phyloP scores from a whole-genome alignment of 2,888 invertebrate species.

The Euzophera pinguis region DNA sequence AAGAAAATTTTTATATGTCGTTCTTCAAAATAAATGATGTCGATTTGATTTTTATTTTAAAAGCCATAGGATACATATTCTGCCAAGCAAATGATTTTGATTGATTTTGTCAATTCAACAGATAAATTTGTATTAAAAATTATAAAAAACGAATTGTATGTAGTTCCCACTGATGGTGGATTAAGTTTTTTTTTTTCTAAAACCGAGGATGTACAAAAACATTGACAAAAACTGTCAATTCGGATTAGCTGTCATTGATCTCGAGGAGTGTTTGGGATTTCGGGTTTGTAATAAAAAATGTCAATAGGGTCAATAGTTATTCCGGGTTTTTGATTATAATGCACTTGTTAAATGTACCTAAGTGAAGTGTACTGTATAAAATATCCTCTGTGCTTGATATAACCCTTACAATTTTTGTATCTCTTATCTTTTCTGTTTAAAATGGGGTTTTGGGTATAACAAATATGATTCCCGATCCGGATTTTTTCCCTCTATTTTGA shows the following conservation, averaged over 20 bases:
- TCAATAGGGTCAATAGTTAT: background rate
- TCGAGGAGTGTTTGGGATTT: background rate
- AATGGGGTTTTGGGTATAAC: too few species aligned
- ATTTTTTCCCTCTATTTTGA: too few species aligned
- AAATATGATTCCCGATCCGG: too few species aligned
- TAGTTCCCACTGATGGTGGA: constrained; percentile 71
- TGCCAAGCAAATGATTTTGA: background rate
- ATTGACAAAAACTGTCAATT: constrained; percentile 21
- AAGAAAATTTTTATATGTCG: background rate
- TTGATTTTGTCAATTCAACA: constrained; percentile 34
- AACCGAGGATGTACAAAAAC: constrained; percentile 46
- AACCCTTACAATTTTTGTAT: too few species aligned
- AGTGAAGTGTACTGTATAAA: too few species aligned
- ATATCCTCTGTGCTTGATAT: too few species aligned
- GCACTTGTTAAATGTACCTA: too few species aligned
- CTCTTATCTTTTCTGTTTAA: too few species aligned
- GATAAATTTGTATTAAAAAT: constrained; percentile 57
- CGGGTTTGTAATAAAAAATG: background rate
- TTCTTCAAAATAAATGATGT: background rate
- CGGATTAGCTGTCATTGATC: constrained; percentile 12
- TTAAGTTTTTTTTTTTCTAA: constrained; percentile 68
- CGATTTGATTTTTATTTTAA: background rate
- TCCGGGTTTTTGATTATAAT: background rate
- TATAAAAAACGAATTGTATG: constrained; percentile 58
- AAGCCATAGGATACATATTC: background rate